A percentile compares a stretch with the other conserved stretches of the same genome.
phyloP scores from a whole-genome alignment of 2,113 vertebrate species.

The Prionailurus bengalensis region DNA sequence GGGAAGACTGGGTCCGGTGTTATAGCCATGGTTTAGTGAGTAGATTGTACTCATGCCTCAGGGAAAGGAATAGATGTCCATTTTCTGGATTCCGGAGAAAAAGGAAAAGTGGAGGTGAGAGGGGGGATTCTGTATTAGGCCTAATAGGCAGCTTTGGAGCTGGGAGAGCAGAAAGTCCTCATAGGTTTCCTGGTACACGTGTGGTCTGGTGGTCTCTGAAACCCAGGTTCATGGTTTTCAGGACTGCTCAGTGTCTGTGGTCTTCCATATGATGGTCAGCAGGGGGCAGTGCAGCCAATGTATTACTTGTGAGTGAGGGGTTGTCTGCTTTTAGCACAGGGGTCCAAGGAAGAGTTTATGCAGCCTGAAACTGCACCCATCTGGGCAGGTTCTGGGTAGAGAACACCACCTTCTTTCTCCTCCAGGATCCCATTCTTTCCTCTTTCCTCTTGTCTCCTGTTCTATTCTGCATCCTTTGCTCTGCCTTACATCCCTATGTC shows the following conservation, averaged over 20 bases:
- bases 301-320: constrained; percentile 72
- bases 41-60: background rate
- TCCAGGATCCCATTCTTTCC: background rate
- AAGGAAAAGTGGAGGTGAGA: background rate
- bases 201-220: background rate
- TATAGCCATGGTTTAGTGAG: background rate
- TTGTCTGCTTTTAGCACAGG: background rate
- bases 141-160: background rate
- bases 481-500: rapidly evolving
- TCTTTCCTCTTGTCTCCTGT: background rate
- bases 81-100: background rate
- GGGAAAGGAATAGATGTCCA: background rate
- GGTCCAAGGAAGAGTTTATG: background rate
- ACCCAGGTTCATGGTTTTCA: background rate
- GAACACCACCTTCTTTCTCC: background rate
- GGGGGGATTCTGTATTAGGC: background rate
- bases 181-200: background rate
- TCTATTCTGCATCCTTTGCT: background rate
- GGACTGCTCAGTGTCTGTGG: background rate
- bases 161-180: background rate
- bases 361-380: background rate
- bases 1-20: background rate
- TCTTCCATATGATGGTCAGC: constrained; percentile 47
- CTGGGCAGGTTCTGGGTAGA: background rate
- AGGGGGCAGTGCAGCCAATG: constrained; percentile 74